Evolutionary conservation across 2,797 vertebrate species (phyloP), one percentile per base, ranked within the genome.

Genomic region (Lagothrix lagotricha): DNA sequence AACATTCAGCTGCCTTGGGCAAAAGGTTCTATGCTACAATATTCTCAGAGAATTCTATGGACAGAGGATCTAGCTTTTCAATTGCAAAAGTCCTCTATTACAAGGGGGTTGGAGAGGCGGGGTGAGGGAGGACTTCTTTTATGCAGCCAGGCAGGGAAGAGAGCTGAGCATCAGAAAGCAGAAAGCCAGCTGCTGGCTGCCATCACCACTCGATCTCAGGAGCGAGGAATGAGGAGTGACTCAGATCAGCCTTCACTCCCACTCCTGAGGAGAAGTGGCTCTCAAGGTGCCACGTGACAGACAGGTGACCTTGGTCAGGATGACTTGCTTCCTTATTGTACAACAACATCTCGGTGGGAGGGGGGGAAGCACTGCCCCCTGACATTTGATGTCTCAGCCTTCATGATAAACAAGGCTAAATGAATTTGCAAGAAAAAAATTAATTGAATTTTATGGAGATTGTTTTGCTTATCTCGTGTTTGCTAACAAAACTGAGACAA

Each of bases 391-490:
- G 48, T 97, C 96, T 88, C 90, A 88, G 70, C 39, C 80, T 82
- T 93, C 1, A 22, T 50, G 81, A 98, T 84, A 91, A 98, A 98
- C 57, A 86, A 94, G 41, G 6, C 97, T 96, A 83, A 96, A 87
- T 19, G 36, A 96, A 97, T 98, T 97, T 97, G 94, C 95, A 73
- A 90, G 57, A 93, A 30, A 26, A 52, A 75, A 79, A 24, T 30
- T 89, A 97, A 97, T 97, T 96, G 96, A 97, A 97, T 96, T 96
- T 89, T 90, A 92, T 46, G 91, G 94, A 96, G 67, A 95, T 58
- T 96, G 94, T 87, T 98, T 97, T 93, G 86, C 64, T 96, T 97
- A 94, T 94, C 97, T 46, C 2, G 1, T 75, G 96, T 90, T 83
- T 33, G 58, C 77, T 97, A 98, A 98, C 97, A 96, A 95, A 96